Conservation (phyloP, 2,888 invertebrate species). For the Ormyrus rosae region DNA sequence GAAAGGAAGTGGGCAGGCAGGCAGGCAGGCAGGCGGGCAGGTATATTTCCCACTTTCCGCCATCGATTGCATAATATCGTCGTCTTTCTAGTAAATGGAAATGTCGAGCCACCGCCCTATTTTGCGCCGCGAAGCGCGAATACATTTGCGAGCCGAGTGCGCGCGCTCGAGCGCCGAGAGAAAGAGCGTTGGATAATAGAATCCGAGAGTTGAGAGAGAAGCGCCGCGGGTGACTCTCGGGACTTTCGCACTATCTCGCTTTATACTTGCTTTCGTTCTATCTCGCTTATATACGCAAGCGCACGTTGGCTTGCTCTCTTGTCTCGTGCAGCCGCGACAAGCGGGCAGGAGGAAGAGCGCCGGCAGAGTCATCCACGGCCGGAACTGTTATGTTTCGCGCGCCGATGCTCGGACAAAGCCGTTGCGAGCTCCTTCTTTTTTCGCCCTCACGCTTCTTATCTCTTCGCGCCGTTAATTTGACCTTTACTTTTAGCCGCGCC, state of each 20-base stretch:
- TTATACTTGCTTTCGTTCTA: not conserved
- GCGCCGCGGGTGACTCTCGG: slow-evolving; percentile 42
- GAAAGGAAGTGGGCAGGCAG: not conserved
- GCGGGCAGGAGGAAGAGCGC: not conserved
- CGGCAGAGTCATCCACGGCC: slow-evolving; percentile 7
- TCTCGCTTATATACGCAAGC: not conserved
- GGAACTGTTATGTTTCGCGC: slow-evolving; percentile 50
- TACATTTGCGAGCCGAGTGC: slow-evolving; percentile 52
- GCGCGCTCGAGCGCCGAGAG: not conserved
- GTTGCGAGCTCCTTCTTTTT: slow-evolving; percentile 5
- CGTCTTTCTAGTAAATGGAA: slow-evolving; percentile 58
- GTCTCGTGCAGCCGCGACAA: slow-evolving; percentile 35
- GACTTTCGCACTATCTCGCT: slow-evolving; percentile 5
- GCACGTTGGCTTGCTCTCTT: slow-evolving; percentile 26
- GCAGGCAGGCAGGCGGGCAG: slow-evolving; percentile 20
- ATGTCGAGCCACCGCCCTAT: slow-evolving; percentile 58
- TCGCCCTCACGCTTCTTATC: not conserved
- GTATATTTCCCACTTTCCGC: slow-evolving; percentile 41
- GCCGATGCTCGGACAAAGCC: slow-evolving; percentile 48
- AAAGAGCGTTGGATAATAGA: slow-evolving; percentile 50
- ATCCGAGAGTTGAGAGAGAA: slow-evolving; percentile 55
- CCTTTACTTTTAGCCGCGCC: too few species aligned
- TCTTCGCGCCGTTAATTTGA: not conserved
- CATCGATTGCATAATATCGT: slow-evolving; percentile 57
- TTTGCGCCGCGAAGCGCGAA: slow-evolving; percentile 54